Base-by-base conservation (phyloP, 2,888 invertebrate genomes). In the Cotesia congregata region DNA sequence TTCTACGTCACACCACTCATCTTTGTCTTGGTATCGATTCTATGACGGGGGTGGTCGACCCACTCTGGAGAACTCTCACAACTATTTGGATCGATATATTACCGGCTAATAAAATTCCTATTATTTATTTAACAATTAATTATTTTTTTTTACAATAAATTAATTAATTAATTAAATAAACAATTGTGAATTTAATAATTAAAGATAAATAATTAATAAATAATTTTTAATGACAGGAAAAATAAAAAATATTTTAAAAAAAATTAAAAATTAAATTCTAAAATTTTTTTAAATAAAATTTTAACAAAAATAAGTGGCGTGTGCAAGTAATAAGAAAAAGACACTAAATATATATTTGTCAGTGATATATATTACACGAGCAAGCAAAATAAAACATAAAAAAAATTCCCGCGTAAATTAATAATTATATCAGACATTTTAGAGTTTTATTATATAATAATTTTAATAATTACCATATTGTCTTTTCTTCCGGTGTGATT, bases 341-440 rank as follows among this genome's bases (percentile, higher is more conserved):
- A 30, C 30, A 30, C 30, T 72, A 78, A 78, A 68, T 40, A n/a
- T 39, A 15, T 39, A 41, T 15, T 40, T 38, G 38, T 7, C 17
- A 41, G 5, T 38, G 5, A 68, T 40, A 40, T 15, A 68, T 39
- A 68, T 62, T 12, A 74, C 61, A 68, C 69, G 67, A 41, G 12
- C 30, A 65, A 38, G 38, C 38, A 38, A 65, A 12, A 20, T 65
- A 6, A 73, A 64, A 68, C 74, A 74, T 80, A 80, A 83, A 30
- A 30, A 83, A 84, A 86, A 84, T 85, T 79, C 86, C 82, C 84
- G 84, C 85, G 86, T 85, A 85, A 85, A 85, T 80, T 81, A 78
- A 72, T 74, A 50, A 62, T 74, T 65, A 61, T 20, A 67, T 59
- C 39, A 64, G 12, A 41, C n/a, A n/a, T 73, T 38, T 60, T 15